Base-by-base conservation (phyloP, 2,888 invertebrate genomes). In the Monochamus alternatus region DNA sequence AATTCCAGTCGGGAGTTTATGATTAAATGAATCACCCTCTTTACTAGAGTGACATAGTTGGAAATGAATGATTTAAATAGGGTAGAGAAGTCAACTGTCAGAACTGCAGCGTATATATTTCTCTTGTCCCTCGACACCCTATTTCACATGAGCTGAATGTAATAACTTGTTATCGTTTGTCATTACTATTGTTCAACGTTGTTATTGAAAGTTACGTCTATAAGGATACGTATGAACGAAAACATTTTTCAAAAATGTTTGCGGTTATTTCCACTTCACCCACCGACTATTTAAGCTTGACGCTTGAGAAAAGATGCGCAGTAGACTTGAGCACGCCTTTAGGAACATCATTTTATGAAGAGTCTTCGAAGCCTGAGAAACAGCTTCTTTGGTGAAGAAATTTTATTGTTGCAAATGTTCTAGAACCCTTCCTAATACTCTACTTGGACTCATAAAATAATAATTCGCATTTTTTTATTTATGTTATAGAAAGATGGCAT, bases 91-190 rank as follows among this genome's bases (percentile, higher is more conserved):
- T 80, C 78, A 78, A 80, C 80, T 80, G 80, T 80, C 80, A 79
- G 69, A 79, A 78, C 79, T 75, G 77, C 79, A 77, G 68, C 70
- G 69, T 76, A 71, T 72, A 67, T 70, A 74, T 74, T 72, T 64
- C 76, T 65, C 47, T 68, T 68, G 59, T 75, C 67, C 75, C 68
- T 75, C 44, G 67, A 58, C 75, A 81, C 81, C 77, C 76, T 74
- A 78, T 81, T 81, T 80, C 79, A 77, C 76, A 72, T 77, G 78
- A 76, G 78, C 79, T 78, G 81, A 78, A 80, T 82, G 80, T 83
- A 83, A 83, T 83, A 81, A 81, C 82, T 82, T 83, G 83, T 83
- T 82, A 83, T 79, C 82, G 80, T 82, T 82, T 81, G 82, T 82
- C 82, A 82, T 80, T 81, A 82, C 78, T 77, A 80, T 81, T 81